Evolutionary conservation across 1,140 invertebrate species (phyloP), one percentile per base, ranked within the genome.

Genomic region (Neuroterus valhalla): DNA sequence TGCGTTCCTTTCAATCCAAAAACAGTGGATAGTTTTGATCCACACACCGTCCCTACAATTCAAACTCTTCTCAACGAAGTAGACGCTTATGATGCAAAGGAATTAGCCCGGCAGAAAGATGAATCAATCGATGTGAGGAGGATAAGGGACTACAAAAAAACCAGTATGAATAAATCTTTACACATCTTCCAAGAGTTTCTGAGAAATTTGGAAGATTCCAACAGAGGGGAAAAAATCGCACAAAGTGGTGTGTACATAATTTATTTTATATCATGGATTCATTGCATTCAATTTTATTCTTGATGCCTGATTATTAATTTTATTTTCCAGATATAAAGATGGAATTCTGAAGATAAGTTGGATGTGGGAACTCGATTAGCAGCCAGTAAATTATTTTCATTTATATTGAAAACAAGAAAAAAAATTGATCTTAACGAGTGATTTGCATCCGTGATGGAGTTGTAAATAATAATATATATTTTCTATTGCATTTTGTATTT

Each of bases 1-100:
- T 98, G 96, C 87, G 93, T 99, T 62, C 96, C 96, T 1, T 95
- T 98, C 79, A 95, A 94, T 85, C 91, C 93, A 1, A 92, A 92
- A 76, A 89, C 91, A 42, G 92, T 94, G 6, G 94, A 94, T 74
- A 92, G 93, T 72, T 97, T 98, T 86, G 92, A 96, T 89, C 94
- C 94, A 0, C 89, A 91, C 21, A 91, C 88, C 66, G 96, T 96
- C 11, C 96, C 96, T n/a, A 95, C 93, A 0, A 93, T 96, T 50
- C 92, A 87, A 15, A 86, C 90, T 52, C 79, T 95, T 19, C 89
- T 94, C 15, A 90, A 94, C 15, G 94, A 95, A 90, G 92, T 95
- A 23, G 93, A 93, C 84, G 89, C 90, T 31, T 94, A 91, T 78
- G 93, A 94, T 86, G 86, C 90, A 66, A 92, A 93, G 82, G 91